Base-by-base conservation (phyloP, 2,888 invertebrate species). In the Polydrusus tereticollis region DNA sequence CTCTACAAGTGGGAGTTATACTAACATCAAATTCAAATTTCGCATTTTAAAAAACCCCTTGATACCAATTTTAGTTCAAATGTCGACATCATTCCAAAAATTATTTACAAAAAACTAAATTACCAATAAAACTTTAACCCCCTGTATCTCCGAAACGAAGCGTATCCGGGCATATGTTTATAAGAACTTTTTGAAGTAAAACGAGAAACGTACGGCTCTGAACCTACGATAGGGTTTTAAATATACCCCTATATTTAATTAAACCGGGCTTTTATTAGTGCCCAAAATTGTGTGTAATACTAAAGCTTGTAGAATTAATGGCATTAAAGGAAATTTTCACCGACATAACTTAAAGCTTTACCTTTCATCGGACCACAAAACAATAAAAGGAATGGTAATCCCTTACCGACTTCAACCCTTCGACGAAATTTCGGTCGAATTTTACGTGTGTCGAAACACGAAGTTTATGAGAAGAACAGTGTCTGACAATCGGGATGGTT, bases 301-400 rank as follows among this genome's bases (percentile, higher is more conserved):
- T 62, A 62, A 62, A 62, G 29, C 62, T 45, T 47, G 58, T 26
- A 62, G 45, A 62, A 62, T 62, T 62, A 62, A 62, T 62, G 33
- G 62, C 33, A 62, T 62, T 62, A 47, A 62, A 47, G 43, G 47
- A 18, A 62, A 62, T 62, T 62, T 62, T 41, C 62, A 62, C 47
- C 12, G 62, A 62, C 62, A 47, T 47, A 47, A 47, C 62, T 47
- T 21, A 36, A 50, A 50, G 33, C 65, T 55, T 26, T 14, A 41
- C 55, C 55, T 65, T 55, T 23, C 52, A 43, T 23, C 38, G 55
- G 55, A 41, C 38, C 38, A 21, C 59, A 38, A 41, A 59, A 55
- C 55, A 65, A 65, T 65, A 65, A 52, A 65, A 52, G 23, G 55
- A 55, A 23, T 41, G 43, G 36, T 41, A 59, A 59, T 59, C 59